Conservation (phyloP, 2,797 vertebrate species). For the Karalla daura region DNA sequence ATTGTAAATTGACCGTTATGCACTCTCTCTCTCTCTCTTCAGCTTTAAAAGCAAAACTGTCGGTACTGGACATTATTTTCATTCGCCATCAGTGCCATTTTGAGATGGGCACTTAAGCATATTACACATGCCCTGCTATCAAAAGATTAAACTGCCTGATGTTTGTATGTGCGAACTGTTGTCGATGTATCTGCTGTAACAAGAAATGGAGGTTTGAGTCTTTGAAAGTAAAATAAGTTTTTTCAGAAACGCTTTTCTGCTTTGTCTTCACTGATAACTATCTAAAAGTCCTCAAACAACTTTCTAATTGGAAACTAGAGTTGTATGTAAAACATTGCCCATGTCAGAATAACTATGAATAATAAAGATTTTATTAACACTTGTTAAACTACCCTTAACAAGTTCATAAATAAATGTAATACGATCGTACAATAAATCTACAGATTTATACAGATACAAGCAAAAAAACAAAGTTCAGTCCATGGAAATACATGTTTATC, state of each 20-base stretch:
- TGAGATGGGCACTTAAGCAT: conserved; percentile 20
- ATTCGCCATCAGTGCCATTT: conserved; percentile 46
- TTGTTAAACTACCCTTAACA: too few species aligned
- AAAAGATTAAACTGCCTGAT: conserved; percentile 29
- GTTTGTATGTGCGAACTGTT: conserved; percentile 51
- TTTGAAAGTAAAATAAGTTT: conserved; percentile 65
- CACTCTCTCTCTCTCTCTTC: conserved; percentile 20
- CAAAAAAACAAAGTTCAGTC: too few species aligned
- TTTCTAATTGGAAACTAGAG: too few species aligned
- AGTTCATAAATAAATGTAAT: too few species aligned
- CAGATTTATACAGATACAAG: too few species aligned
- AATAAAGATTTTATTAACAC: too few species aligned
- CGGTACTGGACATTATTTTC: conserved; percentile 23
- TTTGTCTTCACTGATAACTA: not conserved
- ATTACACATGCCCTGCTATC: conserved; percentile 23
- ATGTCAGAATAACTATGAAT: too few species aligned
- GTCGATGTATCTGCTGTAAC: conserved; percentile 68
- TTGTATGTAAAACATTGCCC: too few species aligned
- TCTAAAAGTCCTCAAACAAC: too few species aligned
- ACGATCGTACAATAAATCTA: too few species aligned
- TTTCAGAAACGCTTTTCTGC: conserved; percentile 27
- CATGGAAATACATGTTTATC: too few species aligned
- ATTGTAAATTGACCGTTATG: conserved; percentile 34
- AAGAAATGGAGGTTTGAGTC: conserved; percentile 23
- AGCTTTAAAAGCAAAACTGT: conserved; percentile 31